Conservation (phyloP, 2,797 vertebrate genomes). For the Syngnathus acus region DNA sequence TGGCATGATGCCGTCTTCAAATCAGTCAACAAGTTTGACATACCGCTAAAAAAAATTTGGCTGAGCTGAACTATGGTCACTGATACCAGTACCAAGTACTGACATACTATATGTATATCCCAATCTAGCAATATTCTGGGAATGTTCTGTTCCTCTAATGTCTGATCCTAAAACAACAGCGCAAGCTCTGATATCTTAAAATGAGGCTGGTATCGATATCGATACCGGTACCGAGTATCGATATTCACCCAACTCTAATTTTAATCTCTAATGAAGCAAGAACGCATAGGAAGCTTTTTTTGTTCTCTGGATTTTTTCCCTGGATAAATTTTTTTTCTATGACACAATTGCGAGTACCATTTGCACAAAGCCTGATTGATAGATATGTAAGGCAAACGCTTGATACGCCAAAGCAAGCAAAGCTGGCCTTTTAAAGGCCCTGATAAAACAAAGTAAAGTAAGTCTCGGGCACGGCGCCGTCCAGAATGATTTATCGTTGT, state of each 20-base stretch:
- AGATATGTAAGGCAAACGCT: background rate
- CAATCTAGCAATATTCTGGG: too few species aligned
- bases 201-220: too few species aligned
- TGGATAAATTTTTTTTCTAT: background rate
- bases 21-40: background rate
- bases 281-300: background rate
- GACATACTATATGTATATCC: too few species aligned
- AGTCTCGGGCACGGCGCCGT: background rate
- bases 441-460: slow-evolving; percentile 1
- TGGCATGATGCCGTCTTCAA: background rate
- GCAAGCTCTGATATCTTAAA: too few species aligned
- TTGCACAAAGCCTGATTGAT: background rate
- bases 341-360: background rate
- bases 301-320: background rate
- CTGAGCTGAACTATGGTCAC: background rate
- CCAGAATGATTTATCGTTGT: background rate
- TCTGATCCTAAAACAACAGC: too few species aligned
- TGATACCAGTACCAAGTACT: too few species aligned
- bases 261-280: background rate
- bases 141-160: too few species aligned
- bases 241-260: too few species aligned
- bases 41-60: background rate
- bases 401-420: background rate
- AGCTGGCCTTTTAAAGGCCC: background rate
- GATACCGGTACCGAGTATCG: too few species aligned